Evolutionary conservation across 2,113 vertebrate genomes (phyloP), one percentile per base, ranked within the genome.

Genomic region (Chloroceryle aenea): DNA sequence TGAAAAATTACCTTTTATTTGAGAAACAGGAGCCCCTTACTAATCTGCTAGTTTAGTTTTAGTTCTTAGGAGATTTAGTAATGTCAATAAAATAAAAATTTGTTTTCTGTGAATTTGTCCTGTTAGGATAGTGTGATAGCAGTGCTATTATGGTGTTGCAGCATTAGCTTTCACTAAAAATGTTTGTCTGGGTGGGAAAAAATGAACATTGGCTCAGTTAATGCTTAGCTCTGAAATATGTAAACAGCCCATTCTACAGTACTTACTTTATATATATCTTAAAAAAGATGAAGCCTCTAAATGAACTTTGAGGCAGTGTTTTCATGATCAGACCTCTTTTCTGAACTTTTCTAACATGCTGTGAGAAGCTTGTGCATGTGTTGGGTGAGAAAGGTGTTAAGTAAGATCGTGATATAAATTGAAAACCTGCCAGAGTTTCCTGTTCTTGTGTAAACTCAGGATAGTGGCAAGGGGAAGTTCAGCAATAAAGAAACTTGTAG

Each of bases 401-500:
- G 50, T 10, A 76, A 36, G 27, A 48, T 30, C 45, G 22, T 15
- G n/a, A 38, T 45, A 27, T 1, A 40, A 48, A 38, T 34, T 53
- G 88, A 92, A 87, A 92, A 64, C 32, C 42, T 92, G 53, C 14
- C 76, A 47, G 47, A 0, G 0, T 90, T 96, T 97, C 92, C 95
- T 94, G 72, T 80, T 85, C 72, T 63, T 75, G 53, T 53, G 73
- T 78, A 72, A 94, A 72, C 22, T 74, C 43, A 23, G 81, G 71
- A 71, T 52, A 10, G 47, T 25, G 75, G 64, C 42, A 63, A 61
- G 59, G 27, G 90, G 47, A 94, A 84, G 59, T 90, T 55, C 42
- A 69, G 43, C 63, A 93, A 94, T 95, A 96, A 94, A 95, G 90
- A 18, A 86, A n/a, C 87, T 87, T 72, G n/a, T 2, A 23, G 72